phyloP scores from a whole-genome alignment of 2,113 vertebrate species.

The Odontesthes bonariensis region DNA sequence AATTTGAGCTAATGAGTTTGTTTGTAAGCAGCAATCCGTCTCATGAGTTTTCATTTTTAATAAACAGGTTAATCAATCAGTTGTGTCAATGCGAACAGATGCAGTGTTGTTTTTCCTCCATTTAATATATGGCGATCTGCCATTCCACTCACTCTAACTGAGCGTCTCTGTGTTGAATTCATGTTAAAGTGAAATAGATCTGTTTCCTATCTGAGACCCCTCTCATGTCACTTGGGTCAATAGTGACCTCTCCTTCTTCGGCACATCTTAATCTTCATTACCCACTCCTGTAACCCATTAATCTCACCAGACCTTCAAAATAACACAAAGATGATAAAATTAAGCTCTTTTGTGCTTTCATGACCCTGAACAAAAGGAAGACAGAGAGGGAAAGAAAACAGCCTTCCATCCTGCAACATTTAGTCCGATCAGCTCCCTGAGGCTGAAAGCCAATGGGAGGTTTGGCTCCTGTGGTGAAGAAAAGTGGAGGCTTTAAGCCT shows the following conservation, averaged over 20 bases:
- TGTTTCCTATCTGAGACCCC: constrained; percentile 17
- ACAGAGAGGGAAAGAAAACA: constrained; percentile 50
- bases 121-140: constrained; percentile 8
- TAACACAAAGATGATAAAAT: constrained; percentile 41
- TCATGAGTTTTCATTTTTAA: constrained; percentile 32
- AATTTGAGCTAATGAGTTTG: constrained; percentile 57
- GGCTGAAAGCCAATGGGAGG: constrained; percentile 63
- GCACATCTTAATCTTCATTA: constrained; percentile 53
- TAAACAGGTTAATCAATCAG: constrained; percentile 18
- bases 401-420: constrained; percentile 72
- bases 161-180: constrained; percentile 13
- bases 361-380: constrained; percentile 45
- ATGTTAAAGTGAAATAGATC: constrained; percentile 30
- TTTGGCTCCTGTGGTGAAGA: constrained; percentile 59
- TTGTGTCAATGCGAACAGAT: constrained; percentile 21
- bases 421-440: constrained; percentile 79
- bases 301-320: constrained; percentile 45
- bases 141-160: background rate
- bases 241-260: constrained; percentile 29
- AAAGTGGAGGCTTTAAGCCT: constrained; percentile 66
- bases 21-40: constrained; percentile 14
- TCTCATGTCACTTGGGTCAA: constrained; percentile 8
- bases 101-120: constrained; percentile 18
- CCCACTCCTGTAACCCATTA: constrained; percentile 48
- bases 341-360: constrained; percentile 45